phyloP scores from a whole-genome alignment of 2,888 invertebrate genomes.

The Dicycla oo region DNA sequence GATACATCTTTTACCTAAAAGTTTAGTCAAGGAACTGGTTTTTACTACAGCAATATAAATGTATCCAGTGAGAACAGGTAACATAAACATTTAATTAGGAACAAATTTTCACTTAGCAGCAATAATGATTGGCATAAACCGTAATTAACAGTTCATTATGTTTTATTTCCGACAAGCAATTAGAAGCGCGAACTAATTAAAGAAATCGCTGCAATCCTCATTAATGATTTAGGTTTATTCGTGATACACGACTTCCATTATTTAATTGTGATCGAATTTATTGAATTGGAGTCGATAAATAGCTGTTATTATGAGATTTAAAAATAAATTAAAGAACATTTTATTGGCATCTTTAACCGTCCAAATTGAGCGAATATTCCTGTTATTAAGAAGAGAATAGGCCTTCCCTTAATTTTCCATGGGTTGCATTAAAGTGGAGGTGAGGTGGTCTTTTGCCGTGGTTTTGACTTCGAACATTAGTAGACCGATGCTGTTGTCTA shows the following conservation, averaged over 20 bases:
- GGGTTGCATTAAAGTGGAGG: too few species aligned
- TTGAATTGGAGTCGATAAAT: slow-evolving; percentile 20
- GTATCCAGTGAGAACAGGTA: slow-evolving; percentile 38
- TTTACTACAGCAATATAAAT: slow-evolving; percentile 37
- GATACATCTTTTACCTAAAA: background rate
- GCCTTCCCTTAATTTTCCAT: background rate
- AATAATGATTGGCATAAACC: slow-evolving; percentile 55
- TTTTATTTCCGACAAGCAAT: slow-evolving; percentile 61
- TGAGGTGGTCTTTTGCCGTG: too few species aligned
- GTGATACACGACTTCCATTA: slow-evolving; percentile 20
- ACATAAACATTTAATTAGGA: slow-evolving; percentile 57
- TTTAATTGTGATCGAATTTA: slow-evolving; percentile 19
- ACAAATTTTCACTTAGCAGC: slow-evolving; percentile 56
- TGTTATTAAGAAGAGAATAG: background rate
- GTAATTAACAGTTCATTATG: slow-evolving; percentile 58
- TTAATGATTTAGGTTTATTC: slow-evolving; percentile 39
- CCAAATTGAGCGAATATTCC: background rate
- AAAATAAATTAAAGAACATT: background rate
- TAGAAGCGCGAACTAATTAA: slow-evolving; percentile 50
- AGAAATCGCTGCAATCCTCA: slow-evolving; percentile 47
- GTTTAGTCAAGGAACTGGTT: slow-evolving; percentile 28
- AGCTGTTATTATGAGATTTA: slow-evolving; percentile 7
- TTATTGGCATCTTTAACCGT: background rate
- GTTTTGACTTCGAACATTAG: too few species aligned
- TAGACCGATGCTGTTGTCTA: too few species aligned